Evolutionary conservation across 2,888 invertebrate genomes (phyloP).

Genomic region (Drosophila kokeensis): DNA sequence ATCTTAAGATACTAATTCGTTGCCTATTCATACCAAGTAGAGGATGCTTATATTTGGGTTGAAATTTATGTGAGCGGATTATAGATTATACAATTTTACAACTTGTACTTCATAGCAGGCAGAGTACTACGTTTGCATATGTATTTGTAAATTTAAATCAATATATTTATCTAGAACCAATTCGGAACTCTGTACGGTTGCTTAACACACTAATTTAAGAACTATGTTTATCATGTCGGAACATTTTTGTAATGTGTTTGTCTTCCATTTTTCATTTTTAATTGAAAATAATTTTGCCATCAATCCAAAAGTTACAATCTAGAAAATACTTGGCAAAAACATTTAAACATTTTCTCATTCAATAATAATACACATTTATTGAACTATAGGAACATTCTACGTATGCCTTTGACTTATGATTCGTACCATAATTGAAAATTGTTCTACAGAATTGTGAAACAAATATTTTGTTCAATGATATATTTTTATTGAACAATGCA

Average conservation of each 20-base stretch:
- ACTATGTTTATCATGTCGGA: conserved; percentile 7
- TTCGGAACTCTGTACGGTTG: not conserved
- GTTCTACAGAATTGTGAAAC: not conserved
- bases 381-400: not conserved
- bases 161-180: conserved; percentile 5
- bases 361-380: not conserved
- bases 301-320: not conserved
- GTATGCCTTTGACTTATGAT: not conserved
- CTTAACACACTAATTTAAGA: conserved; percentile 9
- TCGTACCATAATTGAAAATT: not conserved
- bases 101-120: not conserved
- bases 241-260: not conserved
- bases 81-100: conserved; percentile 20
- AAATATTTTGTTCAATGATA: not conserved
- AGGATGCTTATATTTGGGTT: conserved; percentile 11
- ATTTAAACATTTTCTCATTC: not conserved
- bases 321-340: not conserved
- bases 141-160: conserved; percentile 17
- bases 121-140: not conserved
- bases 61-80: conserved; percentile 7
- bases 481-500: not conserved
- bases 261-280: not conserved
- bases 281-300: not conserved
- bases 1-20: conserved; percentile 19
- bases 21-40: conserved; percentile 18